Conservation (phyloP, 2,888 invertebrate species). For the Drosophila phalerata region DNA sequence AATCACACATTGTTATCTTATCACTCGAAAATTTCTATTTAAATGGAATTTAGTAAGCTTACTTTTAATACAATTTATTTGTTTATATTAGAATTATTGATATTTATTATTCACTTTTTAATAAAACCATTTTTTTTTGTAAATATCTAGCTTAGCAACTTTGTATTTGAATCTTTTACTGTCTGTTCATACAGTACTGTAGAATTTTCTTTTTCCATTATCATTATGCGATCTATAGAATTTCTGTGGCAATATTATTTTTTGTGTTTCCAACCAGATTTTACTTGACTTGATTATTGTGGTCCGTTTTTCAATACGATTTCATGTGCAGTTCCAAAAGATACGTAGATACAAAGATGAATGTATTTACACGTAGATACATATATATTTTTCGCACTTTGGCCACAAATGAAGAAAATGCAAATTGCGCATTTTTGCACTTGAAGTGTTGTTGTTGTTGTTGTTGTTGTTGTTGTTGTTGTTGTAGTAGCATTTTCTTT, state of each 20-base stretch:
- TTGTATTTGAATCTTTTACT: too few species aligned
- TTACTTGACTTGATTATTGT: slow-evolving; percentile 12
- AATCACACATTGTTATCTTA: too few species aligned
- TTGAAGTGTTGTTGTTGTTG: slow-evolving; percentile 8
- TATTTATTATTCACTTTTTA: too few species aligned
- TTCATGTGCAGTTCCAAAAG: slow-evolving; percentile 4
- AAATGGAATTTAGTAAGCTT: too few species aligned
- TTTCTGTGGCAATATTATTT: slow-evolving; percentile 1
- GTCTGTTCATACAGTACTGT: too few species aligned
- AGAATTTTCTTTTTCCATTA: too few species aligned
- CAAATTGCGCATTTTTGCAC: slow-evolving; percentile 59
- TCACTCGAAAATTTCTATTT: too few species aligned
- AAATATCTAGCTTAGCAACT: too few species aligned
- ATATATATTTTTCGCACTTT: slow-evolving; percentile 38
- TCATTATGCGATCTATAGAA: slow-evolving; percentile 7
- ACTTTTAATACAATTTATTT: too few species aligned
- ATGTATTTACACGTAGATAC: neutral
- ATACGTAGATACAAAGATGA: slow-evolving; percentile 17
- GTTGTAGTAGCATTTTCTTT: slow-evolving; percentile 11
- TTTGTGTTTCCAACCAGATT: slow-evolving; percentile 9
- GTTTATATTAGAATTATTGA: too few species aligned
- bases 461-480: neutral
- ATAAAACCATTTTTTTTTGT: too few species aligned
- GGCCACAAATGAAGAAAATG: slow-evolving; percentile 57
- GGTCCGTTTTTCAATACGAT: neutral